Evolutionary conservation across 2,797 vertebrate species (phyloP), one percentile per base, ranked within the genome.

Genomic region (Lepilemur ruficaudatus): DNA sequence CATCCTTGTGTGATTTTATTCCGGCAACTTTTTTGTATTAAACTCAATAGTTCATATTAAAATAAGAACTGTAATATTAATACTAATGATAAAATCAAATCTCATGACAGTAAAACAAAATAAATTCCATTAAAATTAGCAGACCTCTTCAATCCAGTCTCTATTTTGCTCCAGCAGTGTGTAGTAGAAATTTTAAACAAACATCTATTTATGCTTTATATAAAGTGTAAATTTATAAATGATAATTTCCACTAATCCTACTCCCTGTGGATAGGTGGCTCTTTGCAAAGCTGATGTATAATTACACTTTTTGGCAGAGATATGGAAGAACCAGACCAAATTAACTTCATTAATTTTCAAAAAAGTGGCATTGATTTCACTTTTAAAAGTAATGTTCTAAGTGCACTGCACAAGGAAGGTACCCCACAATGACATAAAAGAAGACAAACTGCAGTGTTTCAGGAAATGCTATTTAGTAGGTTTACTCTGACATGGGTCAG

Each of bases 1-100:
- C 52, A 70, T 65, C 61, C 35, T 87, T 83, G 35, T 55, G 43
- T 91, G 76, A 75, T 72, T 95, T 93, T 92, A 88, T 80, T 93
- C 15, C 15, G 63, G 35, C 32, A 52, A n/a, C 52, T 85, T 61
- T 69, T 55, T 41, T 23, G n/a, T 63, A 73, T 59, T 92, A 59
- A 86, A 92, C 35, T 63, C 8, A 81, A 43, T 63, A 22, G 48
- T 73, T 88, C 43, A 69, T 38, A n/a, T 69, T 30, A 59, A 84
- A 87, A 61, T 85, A 50, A 46, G 14, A 91, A 83, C 63, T 89
- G 57, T 67, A 80, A 59, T 76, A 87, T 30, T 89, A 87, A 93
- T 57, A 89, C 22, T 81, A 80, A 89, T 20, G 25, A 67, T 91
- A 73, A 80, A 57, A 81, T 85, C 10, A 72, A 85, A 91, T 75